A percentile compares a stretch with the other conserved stretches of the same genome.
Conservation (phyloP, 2,888 invertebrate species). For the Pseudoips prasinana region DNA sequence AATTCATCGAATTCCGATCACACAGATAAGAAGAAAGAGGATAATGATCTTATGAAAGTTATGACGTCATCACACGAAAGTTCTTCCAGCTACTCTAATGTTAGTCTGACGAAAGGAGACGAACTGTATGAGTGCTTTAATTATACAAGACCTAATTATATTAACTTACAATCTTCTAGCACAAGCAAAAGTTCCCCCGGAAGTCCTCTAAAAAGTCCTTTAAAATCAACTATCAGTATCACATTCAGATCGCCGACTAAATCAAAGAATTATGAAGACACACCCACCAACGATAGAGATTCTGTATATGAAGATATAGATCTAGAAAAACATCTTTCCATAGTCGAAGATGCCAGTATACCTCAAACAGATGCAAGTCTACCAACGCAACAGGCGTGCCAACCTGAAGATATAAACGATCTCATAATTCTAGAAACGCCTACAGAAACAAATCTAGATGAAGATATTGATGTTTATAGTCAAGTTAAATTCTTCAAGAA, state of each 20-base stretch:
- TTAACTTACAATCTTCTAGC: constrained; percentile 69
- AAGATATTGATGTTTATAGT: constrained; percentile 84
- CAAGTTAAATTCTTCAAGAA: constrained; percentile 89
- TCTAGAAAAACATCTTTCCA: constrained; percentile 68
- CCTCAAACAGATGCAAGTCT: constrained; percentile 80
- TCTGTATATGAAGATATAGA: constrained; percentile 83
- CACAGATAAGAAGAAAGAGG: constrained; percentile 37
- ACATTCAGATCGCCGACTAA: constrained; percentile 86
- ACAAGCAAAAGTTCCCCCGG: constrained; percentile 70
- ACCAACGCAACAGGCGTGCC: constrained; percentile 82
- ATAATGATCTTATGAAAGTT: constrained; percentile 50
- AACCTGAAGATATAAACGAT: constrained; percentile 65
- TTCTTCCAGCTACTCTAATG: constrained; percentile 67
- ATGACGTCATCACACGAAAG: constrained; percentile 78
- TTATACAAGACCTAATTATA: constrained; percentile 70
- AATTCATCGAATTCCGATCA: constrained; percentile 67
- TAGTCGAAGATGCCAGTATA: constrained; percentile 79
- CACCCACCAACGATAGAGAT: constrained; percentile 72
- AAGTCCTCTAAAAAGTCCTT: constrained; percentile 77
- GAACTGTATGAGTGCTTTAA: constrained; percentile 68
- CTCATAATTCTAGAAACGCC: constrained; percentile 81
- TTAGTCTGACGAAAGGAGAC: constrained; percentile 53
- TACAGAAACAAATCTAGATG: constrained; percentile 64
- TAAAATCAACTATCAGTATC: constrained; percentile 87
- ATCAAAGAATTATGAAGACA: constrained; percentile 70